These are phyloP conservation scores for Ameiurus melas DNA, from an alignment of 2,113 vertebrate species.

Conservation along the genomic window DNA sequence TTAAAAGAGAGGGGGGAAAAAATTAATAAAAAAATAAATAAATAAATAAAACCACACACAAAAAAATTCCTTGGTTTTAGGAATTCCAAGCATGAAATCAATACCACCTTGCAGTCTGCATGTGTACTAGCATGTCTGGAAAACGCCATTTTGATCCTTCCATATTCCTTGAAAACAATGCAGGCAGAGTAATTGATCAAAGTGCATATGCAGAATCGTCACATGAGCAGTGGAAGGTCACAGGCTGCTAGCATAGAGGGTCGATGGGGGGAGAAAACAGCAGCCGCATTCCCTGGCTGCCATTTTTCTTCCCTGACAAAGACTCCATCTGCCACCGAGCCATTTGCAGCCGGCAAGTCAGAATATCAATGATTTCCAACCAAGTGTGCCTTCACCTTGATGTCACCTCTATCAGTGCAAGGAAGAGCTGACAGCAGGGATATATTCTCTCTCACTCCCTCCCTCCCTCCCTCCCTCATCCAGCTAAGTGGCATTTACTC, in stretches of 20 bases:
- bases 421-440: slow-evolving; percentile 76
- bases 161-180: slow-evolving; percentile 73
- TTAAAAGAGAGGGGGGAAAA: no score
- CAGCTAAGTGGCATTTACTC: slow-evolving; percentile 66
- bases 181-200: slow-evolving; percentile 77
- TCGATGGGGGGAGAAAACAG: slow-evolving; percentile 66
- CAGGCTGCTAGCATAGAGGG: slow-evolving; percentile 70
- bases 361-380: slow-evolving; percentile 97
- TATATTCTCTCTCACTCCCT: slow-evolving; percentile 43
- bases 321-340: slow-evolving; percentile 94
- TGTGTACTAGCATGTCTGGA: slow-evolving; percentile 39
- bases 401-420: slow-evolving; percentile 79
- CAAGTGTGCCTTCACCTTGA: slow-evolving; percentile 88
- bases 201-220: slow-evolving; percentile 69
- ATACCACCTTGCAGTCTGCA: background rate
- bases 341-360: slow-evolving; percentile 88
- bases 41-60: background rate
- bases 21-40: no score
- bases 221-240: slow-evolving; percentile 82
- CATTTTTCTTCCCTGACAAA: slow-evolving; percentile 97
- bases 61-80: background rate
- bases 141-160: slow-evolving; percentile 69
- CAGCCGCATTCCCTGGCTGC: slow-evolving; percentile 80
- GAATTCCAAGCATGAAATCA: background rate
- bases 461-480: slow-evolving; percentile 40